Base-by-base conservation (phyloP, 1,140 invertebrate genomes). In the Macrostomum lignano region DNA sequence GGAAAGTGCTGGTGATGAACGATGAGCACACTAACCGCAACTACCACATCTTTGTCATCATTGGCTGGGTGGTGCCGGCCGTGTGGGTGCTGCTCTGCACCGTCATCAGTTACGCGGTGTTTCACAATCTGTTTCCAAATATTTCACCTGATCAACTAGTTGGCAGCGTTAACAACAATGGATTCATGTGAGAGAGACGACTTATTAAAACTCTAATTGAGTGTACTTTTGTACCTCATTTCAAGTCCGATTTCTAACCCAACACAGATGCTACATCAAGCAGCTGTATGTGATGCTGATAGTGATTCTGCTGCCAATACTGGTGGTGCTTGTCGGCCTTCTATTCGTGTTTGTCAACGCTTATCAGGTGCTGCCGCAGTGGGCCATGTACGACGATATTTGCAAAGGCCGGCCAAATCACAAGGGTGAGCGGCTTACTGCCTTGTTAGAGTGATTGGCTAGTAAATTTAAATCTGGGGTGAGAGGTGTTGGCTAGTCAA, bases 1-100 rank as follows among this genome's bases (percentile, higher is more conserved):
- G 46, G 46, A 50, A 49, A 36, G 43, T 52, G 7, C 34, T 52
- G 4, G 42, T 52, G 10, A 36, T 51, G 42, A 55, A 55, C 43
- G 52, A 55, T 47, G 52, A 55, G 38, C 49, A 55, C 33, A 52
- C 50, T 21, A 44, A 51, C 21, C 44, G 50, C 33, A 45, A 46
- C 35, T 51, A 52, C 40, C 35, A 47, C 7, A 9, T 44, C 3
- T 52, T 46, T 38, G 49, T 55, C 31, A 25, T 50, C 3, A 26
- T 49, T n/a, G 52, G 51, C 34, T 54, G 49, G 49, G 50, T 49
- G 52, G 22, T 47, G 4, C 51, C 51, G 11, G 38, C 46, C 7
- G 33, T 49, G 9, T 32, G 46, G 11, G 26, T 54, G 3, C 46
- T 42, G 5, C 28, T 45, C 21, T 54, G 52, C 34, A 52, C 51